Conservation (phyloP, 2,888 invertebrate genomes). For the Eutolmus rufibarbis region DNA sequence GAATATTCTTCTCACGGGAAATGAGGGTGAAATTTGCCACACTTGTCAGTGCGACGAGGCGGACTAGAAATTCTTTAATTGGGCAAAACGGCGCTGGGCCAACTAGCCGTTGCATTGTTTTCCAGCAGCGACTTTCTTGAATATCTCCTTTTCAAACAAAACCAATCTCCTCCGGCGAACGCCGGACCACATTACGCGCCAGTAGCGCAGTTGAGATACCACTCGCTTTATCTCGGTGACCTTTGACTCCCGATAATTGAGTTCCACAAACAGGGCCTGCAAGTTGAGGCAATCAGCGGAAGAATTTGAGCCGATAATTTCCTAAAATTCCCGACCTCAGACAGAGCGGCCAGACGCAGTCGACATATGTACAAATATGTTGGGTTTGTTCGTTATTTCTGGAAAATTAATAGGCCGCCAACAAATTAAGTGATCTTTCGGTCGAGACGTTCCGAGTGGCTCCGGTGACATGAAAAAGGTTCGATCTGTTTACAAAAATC, state of each 20-base stretch:
- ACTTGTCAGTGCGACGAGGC: not conserved
- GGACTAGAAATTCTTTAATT: not conserved
- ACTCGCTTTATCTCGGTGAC: not conserved
- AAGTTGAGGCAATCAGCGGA: not conserved
- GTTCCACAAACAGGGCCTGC: not conserved
- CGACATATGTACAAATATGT: not conserved
- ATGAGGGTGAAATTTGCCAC: not conserved
- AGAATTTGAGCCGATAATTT: slow-evolving; percentile 17
- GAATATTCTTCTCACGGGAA: not conserved
- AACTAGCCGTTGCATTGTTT: not conserved
- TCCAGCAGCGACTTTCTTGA: not conserved
- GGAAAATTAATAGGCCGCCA: slow-evolving; percentile 3
- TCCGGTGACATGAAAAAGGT: slow-evolving; percentile 1
- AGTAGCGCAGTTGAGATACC: not conserved
- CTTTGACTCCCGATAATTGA: slow-evolving; percentile 24
- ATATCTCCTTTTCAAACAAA: not conserved
- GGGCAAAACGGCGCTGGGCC: not conserved
- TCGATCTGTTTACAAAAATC: not conserved
- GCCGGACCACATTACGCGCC: not conserved
- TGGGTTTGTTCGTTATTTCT: not conserved
- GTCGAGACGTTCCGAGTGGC: not conserved
- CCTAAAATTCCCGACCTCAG: slow-evolving; percentile 10
- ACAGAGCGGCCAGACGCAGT: not conserved
- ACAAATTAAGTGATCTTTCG: slow-evolving; percentile 11
- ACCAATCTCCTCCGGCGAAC: not conserved